Evolutionary conservation across 2,888 invertebrate species (phyloP), one percentile per base, ranked within the genome.

Genomic region (Melitaea athalia): DNA sequence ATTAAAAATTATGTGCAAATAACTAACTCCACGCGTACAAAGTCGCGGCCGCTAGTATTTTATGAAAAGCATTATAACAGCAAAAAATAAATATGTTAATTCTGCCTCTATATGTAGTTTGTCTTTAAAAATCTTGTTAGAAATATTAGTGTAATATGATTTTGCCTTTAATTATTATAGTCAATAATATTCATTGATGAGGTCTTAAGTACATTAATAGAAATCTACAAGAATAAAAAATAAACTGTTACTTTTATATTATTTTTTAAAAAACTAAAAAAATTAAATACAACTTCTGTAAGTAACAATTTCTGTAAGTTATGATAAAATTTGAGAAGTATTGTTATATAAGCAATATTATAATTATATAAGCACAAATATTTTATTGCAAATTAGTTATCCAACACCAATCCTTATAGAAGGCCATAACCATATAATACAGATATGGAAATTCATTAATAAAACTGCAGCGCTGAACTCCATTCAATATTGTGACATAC

Each of bases 331-430:
- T n/a, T 49, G 3, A n/a, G 47, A 12, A 53, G 31, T 6, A 33
- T 14, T 33, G 31, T 12, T 31, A 14, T 55, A 57, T 15, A 15
- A 15, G 11, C 33, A 17, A n/a, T 42, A 17, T 15, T 15, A 42
- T 42, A 3, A 57, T 42, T 42, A 57, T 42, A 57, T 42, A 15
- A 57, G 57, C 38, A 42, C 42, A 57, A 38, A 57, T 57, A 57
- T 57, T 42, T 57, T 42, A 57, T 42, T 42, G 42, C 42, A 17
- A 15, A 55, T 33, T 55, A 4, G 4, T 55, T n/a, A 57, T 6
- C 57, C 57, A 11, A 42, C 57, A 57, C 57, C 57, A 57, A 33
- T 12, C 7, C 42, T 57, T 42, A 11, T n/a, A 53, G 31, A 31
- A 53, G 14, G 38, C 15, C 42, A 42, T 6, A 38, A 57, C 17